Percentiles rank a stretch among this genome's conserved stretches.
These are phyloP conservation scores for Athene noctua DNA, from an alignment of 2,113 vertebrate species.

Conservation along the genomic window DNA sequence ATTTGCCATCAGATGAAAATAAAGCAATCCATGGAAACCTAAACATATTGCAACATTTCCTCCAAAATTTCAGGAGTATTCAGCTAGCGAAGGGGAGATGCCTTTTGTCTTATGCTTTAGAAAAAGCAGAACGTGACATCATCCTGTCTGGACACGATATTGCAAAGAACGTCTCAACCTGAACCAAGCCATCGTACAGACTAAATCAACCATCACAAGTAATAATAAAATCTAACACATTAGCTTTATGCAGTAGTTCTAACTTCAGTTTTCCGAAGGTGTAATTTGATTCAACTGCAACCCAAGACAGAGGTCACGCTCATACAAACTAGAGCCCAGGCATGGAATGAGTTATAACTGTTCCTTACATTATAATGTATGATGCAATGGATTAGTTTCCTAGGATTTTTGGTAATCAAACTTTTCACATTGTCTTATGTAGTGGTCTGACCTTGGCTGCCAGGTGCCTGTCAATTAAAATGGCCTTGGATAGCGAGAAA, in stretches of 20 bases:
- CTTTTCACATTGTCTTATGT: background rate
- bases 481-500: background rate
- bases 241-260: background rate
- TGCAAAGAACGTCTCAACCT: background rate
- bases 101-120: background rate
- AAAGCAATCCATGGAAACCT: background rate
- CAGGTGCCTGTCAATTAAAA: background rate
- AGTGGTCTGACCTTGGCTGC: background rate
- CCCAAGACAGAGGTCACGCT: background rate
- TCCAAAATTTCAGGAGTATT: background rate
- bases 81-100: background rate
- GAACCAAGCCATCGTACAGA: background rate
- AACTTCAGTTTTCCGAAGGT: background rate
- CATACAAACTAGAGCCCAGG: background rate
- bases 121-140: background rate
- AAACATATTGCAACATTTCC: background rate
- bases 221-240: background rate
- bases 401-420: background rate
- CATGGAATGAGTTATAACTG: background rate
- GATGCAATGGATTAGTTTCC: background rate
- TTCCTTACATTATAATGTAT: background rate
- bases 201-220: background rate
- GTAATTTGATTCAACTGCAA: background rate
- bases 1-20: background rate
- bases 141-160: background rate